Conservation (phyloP, 2,113 vertebrate genomes). For the Festucalex cinctus region DNA sequence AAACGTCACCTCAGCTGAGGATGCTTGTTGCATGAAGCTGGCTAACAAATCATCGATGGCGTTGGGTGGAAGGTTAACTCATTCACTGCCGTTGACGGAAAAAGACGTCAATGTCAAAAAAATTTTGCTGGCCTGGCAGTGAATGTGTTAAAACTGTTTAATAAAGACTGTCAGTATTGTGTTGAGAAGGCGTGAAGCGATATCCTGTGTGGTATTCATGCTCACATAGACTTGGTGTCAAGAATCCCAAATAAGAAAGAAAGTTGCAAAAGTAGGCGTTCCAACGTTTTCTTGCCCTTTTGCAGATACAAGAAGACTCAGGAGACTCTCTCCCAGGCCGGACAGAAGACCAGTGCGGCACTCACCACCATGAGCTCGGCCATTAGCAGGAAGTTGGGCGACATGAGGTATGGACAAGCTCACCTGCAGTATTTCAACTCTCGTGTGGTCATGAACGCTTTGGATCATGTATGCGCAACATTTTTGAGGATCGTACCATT, state of each 20-base stretch:
- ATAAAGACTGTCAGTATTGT: neutral
- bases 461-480: neutral
- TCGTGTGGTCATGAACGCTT: neutral
- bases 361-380: conserved; percentile 85
- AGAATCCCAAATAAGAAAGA: neutral
- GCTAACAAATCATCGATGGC: too few species aligned
- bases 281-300: neutral
- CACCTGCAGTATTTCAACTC: neutral
- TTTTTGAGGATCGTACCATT: neutral
- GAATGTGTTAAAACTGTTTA: neutral
- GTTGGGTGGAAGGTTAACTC: too few species aligned
- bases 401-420: conserved; percentile 84
- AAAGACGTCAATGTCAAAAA: too few species aligned
- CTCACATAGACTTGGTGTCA: neutral
- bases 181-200: neutral
- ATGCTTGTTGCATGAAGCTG: too few species aligned
- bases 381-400: conserved; percentile 86
- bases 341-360: conserved; percentile 91
- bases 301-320: conserved; percentile 96
- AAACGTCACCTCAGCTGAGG: too few species aligned
- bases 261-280: neutral
- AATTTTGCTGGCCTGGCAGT: too few species aligned
- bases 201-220: neutral
- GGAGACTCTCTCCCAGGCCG: conserved; percentile 92
- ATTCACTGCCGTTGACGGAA: too few species aligned